A percentile compares a stretch with the other conserved stretches of the same genome.
Conservation (phyloP, 2,888 invertebrate genomes). For the Dorcus hopei region DNA sequence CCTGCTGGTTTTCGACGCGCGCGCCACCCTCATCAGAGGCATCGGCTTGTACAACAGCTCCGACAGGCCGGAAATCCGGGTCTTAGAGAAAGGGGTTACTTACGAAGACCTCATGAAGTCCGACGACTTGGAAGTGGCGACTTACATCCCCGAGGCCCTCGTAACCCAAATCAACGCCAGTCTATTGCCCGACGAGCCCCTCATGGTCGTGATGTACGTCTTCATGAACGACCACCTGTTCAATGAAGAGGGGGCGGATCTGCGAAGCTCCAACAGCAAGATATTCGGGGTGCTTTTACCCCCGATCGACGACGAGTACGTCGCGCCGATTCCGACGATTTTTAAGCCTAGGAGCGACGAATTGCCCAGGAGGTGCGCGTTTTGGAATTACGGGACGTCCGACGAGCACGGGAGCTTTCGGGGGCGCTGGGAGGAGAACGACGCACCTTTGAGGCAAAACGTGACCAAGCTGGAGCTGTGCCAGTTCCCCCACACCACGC, state of each 20-base stretch:
- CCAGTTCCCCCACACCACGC: conserved; percentile 56
- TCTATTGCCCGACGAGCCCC: conserved; percentile 10
- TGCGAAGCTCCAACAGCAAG: conserved; percentile 40
- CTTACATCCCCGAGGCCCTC: conserved; percentile 23
- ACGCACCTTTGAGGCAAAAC: conserved; percentile 41
- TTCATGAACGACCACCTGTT: conserved; percentile 27
- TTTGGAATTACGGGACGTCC: conserved; percentile 50
- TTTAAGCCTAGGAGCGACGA: conserved; percentile 44
- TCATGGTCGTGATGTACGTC: conserved; percentile 24
- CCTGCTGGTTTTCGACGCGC: conserved; percentile 17
- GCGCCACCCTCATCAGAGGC: conserved; percentile 7
- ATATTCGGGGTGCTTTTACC: conserved; percentile 60
- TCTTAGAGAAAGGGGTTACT: not conserved
- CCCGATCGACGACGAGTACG: conserved; percentile 52
- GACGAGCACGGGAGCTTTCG: conserved; percentile 22
- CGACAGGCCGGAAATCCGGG: not conserved
- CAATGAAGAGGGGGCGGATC: conserved; percentile 12
- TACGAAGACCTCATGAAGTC: conserved; percentile 2
- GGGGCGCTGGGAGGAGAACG: conserved; percentile 54
- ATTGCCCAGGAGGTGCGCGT: conserved; percentile 49
- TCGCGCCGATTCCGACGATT: conserved; percentile 54
- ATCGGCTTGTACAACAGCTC: conserved; percentile 8
- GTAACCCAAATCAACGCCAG: conserved; percentile 20
- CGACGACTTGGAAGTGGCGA: conserved; percentile 11
- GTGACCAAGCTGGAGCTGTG: conserved; percentile 49